Evolutionary conservation across 2,113 vertebrate species (phyloP).

Genomic region (Mormyrus iriodes): DNA sequence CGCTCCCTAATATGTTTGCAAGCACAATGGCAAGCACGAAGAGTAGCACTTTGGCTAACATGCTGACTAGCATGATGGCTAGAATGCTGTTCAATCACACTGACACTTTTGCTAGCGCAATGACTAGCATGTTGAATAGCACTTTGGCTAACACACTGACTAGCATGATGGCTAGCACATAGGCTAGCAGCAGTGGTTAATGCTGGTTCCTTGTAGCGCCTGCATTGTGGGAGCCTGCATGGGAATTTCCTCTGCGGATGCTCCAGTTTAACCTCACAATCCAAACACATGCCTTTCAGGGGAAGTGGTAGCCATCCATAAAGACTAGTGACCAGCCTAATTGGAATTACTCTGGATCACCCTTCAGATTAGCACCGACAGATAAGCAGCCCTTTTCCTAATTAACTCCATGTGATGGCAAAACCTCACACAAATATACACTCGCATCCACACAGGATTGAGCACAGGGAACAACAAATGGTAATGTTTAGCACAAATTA

Average conservation of each 20-base stretch:
- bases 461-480: not conserved
- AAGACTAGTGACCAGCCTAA: not conserved
- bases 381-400: not conserved
- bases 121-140: not conserved
- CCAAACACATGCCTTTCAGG: not conserved
- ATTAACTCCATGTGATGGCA: not conserved
- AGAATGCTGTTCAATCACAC: not conserved
- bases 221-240: not conserved
- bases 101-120: not conserved
- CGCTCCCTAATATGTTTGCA: not conserved
- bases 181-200: not conserved
- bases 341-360: not conserved
- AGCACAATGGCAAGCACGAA: not conserved
- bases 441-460: not conserved
- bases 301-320: not conserved
- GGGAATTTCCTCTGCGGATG: not conserved
- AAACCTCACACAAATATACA: slow-evolving; percentile 3
- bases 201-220: not conserved
- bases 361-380: not conserved
- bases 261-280: not conserved
- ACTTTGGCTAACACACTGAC: not conserved
- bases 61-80: not conserved
- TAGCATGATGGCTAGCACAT: not conserved
- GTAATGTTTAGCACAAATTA: not conserved
- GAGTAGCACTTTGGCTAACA: not conserved